Evolutionary conservation across 2,888 invertebrate species (phyloP), one percentile per base, ranked within the genome.

Genomic region (Zele albiditarsus): DNA sequence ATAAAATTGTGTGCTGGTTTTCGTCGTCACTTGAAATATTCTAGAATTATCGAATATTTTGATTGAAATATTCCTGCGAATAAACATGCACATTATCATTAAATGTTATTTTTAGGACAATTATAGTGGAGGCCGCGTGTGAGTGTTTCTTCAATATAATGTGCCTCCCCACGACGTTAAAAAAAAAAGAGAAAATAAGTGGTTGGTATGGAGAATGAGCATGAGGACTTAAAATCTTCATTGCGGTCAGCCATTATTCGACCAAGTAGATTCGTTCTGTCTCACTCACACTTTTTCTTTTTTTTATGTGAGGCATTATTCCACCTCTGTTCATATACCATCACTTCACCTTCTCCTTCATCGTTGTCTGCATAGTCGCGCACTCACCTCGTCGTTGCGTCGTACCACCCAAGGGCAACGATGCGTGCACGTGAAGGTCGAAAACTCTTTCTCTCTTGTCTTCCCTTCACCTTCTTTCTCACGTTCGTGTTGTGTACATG

Each of bases 141-240:
- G n/a, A 63, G 27, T 71, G 28, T 62, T 27, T 53, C 31, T 16
- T 20, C 66, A 25, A 66, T 16, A 46, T 66, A 69, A 53, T 57
- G 33, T 23, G 27, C 68, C 68, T 68, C 28, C 63, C 68, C 28
- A 68, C 49, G 20, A 53, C 8, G 53, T 53, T 70, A 70, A 77
- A 72, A 73, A 78, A 62, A 76, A 75, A 69, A 69, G 46, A 57
- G 69, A 27, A 69, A 77, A 62, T 42, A 49, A 49, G 42, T 70
- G 67, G 62, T 76, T 78, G 78, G 70, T 57, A 74, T 77, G 79
- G 77, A 66, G 77, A 77, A 73, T 79, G 77, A 79, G 77, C 78
- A 79, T 83, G 81, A 83, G 83, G 84, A 85, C 84, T 87, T 88
- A 88, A 87, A 88, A 88, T 87, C 86, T 87, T 87, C 87, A 88